Evolutionary conservation across 2,797 vertebrate species (phyloP).

Genomic region (Bradypodion ventrale): DNA sequence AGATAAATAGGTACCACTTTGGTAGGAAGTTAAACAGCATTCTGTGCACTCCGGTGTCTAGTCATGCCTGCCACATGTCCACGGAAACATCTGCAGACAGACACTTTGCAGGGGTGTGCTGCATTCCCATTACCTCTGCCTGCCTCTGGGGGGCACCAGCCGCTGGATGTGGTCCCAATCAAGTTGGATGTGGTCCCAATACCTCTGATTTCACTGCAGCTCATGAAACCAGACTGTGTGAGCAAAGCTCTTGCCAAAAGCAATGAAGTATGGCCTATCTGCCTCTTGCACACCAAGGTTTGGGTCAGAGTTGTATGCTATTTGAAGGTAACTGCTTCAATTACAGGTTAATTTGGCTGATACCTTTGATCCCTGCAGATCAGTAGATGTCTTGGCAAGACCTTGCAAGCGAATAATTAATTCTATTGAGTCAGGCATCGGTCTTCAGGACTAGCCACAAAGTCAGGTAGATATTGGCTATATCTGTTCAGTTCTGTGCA

Average conservation of each 20-base stretch:
- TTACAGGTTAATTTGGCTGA: constrained; percentile 5
- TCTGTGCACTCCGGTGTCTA: no score
- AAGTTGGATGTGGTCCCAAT: background rate
- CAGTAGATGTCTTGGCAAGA: background rate
- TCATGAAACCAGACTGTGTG: background rate
- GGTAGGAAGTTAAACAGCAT: no score
- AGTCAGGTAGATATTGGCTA: background rate
- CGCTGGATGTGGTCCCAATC: background rate
- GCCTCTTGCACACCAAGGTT: rapidly evolving
- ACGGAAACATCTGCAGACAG: no score
- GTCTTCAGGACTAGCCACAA: background rate
- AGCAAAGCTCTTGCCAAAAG: background rate
- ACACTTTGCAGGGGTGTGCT: no score
- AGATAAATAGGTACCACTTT: no score
- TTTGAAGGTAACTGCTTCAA: rapidly evolving
- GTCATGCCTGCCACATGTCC: no score
- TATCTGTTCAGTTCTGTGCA: background rate
- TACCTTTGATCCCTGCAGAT: background rate
- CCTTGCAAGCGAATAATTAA: background rate
- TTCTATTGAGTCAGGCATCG: background rate
- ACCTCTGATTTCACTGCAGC: rapidly evolving
- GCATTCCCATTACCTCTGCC: no score
- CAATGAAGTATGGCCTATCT: rapidly evolving
- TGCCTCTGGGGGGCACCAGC: no score
- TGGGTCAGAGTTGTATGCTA: background rate